phyloP scores from a whole-genome alignment of 2,113 vertebrate genomes.

The Aspiorhynchus laticeps region DNA sequence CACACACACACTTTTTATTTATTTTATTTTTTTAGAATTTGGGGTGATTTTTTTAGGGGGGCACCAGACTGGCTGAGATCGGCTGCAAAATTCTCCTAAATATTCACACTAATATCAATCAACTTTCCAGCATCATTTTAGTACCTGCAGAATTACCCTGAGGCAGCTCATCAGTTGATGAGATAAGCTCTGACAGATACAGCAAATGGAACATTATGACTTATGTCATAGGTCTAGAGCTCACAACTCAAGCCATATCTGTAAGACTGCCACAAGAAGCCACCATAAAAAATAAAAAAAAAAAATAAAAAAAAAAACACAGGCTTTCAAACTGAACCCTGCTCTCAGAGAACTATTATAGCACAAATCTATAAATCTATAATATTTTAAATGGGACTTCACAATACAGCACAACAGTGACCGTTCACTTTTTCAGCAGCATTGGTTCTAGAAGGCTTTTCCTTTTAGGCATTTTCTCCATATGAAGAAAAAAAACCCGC shows the following conservation, averaged over 20 bases:
- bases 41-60: no score
- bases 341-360: background rate
- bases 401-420: background rate
- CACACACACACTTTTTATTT: no score
- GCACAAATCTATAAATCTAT: background rate
- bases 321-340: background rate
- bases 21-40: no score
- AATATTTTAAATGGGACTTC: background rate
- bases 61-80: background rate
- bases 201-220: constrained; percentile 43
- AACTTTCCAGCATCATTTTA: constrained; percentile 39
- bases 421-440: background rate
- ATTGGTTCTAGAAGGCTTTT: background rate
- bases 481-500: background rate
- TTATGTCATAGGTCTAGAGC: constrained; percentile 4
- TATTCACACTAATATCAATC: background rate
- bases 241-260: no score
- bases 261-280: no score
- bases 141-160: constrained; percentile 52
- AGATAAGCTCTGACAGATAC: constrained; percentile 49
- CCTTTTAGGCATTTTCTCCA: background rate
- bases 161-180: constrained; percentile 44
- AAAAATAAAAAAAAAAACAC: no score
- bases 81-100: background rate
- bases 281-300: no score